Evolutionary conservation across 2,113 vertebrate species (phyloP).

Genomic region (Sterrhoptilus dennistouni): DNA sequence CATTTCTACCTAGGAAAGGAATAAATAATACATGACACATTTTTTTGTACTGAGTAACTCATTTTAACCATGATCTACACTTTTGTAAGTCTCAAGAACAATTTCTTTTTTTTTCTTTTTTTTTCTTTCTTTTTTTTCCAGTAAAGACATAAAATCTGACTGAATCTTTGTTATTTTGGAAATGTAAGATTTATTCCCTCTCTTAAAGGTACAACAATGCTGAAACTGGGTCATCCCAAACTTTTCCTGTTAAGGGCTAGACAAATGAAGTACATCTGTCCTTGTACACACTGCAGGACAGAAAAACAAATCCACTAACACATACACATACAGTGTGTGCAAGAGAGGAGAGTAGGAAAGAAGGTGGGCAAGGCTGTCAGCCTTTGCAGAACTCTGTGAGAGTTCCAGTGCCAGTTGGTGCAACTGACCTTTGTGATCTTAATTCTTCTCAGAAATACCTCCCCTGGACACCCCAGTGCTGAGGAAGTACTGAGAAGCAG

Average conservation of each 20-base stretch:
- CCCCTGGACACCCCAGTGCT: accelerated
- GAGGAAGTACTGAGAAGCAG: not conserved
- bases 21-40: not conserved
- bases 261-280: not conserved
- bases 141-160: not conserved
- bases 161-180: not conserved
- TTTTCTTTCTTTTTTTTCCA: not conserved
- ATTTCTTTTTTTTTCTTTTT: not conserved
- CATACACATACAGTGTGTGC: not conserved
- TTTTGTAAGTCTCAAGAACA: not conserved
- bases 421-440: not conserved
- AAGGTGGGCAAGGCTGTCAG: not conserved
- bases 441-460: not conserved
- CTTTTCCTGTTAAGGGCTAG: not conserved
- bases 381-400: not conserved
- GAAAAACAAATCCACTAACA: not conserved
- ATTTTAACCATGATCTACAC: not conserved
- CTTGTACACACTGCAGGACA: not conserved
- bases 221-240: not conserved
- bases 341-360: not conserved
- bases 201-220: not conserved
- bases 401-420: not conserved
- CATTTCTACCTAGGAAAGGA: not conserved
- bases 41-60: not conserved
- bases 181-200: not conserved